Evolutionary conservation across 1,140 invertebrate genomes (phyloP), one percentile per base, ranked within the genome.

Genomic region (Pseudomyrmex pallidus): DNA sequence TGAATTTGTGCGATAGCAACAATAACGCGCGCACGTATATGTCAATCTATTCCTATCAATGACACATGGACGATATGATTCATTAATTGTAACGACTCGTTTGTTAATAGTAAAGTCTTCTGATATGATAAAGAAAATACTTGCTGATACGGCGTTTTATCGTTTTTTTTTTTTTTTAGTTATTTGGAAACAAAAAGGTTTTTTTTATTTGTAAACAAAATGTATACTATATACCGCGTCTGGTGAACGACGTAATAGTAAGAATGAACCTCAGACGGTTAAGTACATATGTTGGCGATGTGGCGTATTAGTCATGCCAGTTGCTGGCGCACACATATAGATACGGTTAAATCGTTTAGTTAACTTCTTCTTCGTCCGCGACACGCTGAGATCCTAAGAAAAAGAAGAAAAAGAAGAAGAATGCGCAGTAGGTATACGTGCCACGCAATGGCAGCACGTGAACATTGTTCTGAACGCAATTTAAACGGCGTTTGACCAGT

Each of bases 401-500:
- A 52, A 35, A 35, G 5, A 35, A 35, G 35, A 35, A 20, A 25
- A 61, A 25, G 35, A 35, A 20, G 25, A 61, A 25, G 8, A 35
- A 48, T 15, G 8, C 50, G 22, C 10, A 50, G 59, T 44, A 8
- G 17, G 8, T 20, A 77, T 35, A 52, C 13, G 48, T 68, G 61
- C 76, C 54, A 72, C 83, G 62, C 61, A 70, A 62, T 85, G 62
- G 68, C 66, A 44, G 25, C 62, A 73, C 67, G 78, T 56, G 64
- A 77, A 87, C 76, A 83, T 86, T 87, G 82, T 90, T 84, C 80
- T 25, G 77, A 56, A 59, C 67, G 78, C 82, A 82, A 87, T 87
- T 91, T 87, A 90, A 90, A 82, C 83, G 85, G 64, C 73, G 82
- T 77, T 85, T 85, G 83, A 84, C 85, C 84, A 76, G 89, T 90